Evolutionary conservation across 2,888 invertebrate genomes (phyloP), one percentile per base, ranked within the genome.

Genomic region (Drosophila atroscutellata): DNA sequence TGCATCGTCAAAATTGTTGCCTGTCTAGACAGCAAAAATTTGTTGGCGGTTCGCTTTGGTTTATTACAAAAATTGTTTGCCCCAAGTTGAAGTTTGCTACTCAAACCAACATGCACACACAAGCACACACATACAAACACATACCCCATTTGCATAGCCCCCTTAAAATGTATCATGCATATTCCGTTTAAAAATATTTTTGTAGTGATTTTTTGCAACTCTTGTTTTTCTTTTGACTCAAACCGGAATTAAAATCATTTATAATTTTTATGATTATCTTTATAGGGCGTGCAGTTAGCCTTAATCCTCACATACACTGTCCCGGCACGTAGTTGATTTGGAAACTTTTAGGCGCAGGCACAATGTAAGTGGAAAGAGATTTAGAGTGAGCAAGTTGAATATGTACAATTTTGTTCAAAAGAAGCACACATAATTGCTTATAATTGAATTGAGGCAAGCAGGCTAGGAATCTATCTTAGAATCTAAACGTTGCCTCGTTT

Each of bases 1-100:
- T 69, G 76, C 73, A 81, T 81, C 75, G 67, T 69, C 70, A 81
- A 82, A 79, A 81, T 77, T 70, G 72, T 80, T 82, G 75, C 36
- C 80, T 72, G 77, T 77, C 83, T 81, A 77, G 83, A 81, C 80
- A 62, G 56, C 54, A 65, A 75, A 75, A 80, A 74, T 66, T 82
- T 79, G 70, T 69, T 78, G 67, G 56, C 45, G 55, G 55, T 63
- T 24, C 30, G 51, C 60, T 66, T 65, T 74, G 81, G 72, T 76
- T 81, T 81, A 81, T 76, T 78, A 65, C 58, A 69, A 76, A 75
- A 76, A 78, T 73, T 78, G 81, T 78, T 81, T 64, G 72, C 57
- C 58, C n/a, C 26, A 72, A 75, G 72, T 79, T 78, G 34, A 54
- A 61, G 55, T 59, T 78, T 37, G 28, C 51, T 28, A 45, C 52